Conservation (phyloP, 2,888 invertebrate species). For the Sacculina carcini region DNA sequence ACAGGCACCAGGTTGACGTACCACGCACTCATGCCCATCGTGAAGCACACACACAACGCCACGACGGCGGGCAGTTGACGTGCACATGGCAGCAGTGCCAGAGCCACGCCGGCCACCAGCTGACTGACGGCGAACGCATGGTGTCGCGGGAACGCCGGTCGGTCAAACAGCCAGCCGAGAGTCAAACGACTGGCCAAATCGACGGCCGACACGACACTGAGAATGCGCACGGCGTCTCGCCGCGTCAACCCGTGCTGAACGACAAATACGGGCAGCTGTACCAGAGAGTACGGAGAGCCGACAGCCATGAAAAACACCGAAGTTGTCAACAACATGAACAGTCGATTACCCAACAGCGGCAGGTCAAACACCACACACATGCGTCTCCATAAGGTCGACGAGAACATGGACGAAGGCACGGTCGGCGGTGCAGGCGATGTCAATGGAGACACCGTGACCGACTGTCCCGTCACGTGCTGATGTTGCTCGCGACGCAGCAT, state of each 20-base stretch:
- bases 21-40: conserved; percentile 46
- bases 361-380: conserved; percentile 31
- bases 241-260: conserved; percentile 35
- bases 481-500: neutral
- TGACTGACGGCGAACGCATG: conserved; percentile 44
- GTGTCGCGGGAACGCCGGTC: conserved; percentile 38
- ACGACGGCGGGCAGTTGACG: conserved; percentile 36
- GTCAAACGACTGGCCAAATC: conserved; percentile 43
- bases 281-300: conserved; percentile 46
- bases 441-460: too few species aligned
- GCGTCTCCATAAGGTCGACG: neutral
- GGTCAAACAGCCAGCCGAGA: conserved; percentile 42
- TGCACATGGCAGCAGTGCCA: conserved; percentile 35
- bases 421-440: neutral
- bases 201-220: conserved; percentile 43
- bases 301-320: conserved; percentile 48
- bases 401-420: too few species aligned
- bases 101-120: conserved; percentile 37
- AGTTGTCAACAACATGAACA: conserved; percentile 40
- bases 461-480: too few species aligned
- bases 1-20: conserved; percentile 45
- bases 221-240: conserved; percentile 34
- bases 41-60: conserved; percentile 37
- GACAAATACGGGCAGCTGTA: conserved; percentile 45
- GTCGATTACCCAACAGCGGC: conserved; percentile 34